Evolutionary conservation across 2,113 vertebrate species (phyloP).

Genomic region (Leptodactylus fuscus): DNA sequence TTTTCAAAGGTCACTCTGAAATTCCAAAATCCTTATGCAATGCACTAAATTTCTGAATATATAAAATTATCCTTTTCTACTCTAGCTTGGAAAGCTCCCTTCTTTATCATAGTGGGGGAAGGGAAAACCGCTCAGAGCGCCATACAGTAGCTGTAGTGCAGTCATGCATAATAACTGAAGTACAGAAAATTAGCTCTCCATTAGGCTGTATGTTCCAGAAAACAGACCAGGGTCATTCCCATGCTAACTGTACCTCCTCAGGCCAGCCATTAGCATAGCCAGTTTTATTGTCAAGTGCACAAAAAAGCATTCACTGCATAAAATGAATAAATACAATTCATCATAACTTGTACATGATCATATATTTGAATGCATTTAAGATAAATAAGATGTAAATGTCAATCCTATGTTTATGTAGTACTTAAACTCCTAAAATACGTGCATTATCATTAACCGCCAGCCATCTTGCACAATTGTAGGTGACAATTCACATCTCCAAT

Average conservation of each 20-base stretch:
- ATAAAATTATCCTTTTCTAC: neutral
- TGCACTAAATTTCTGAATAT: neutral
- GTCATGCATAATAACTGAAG: conserved; percentile 14
- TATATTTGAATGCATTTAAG: neutral
- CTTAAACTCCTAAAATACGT: neutral
- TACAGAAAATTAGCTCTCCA: conserved; percentile 20
- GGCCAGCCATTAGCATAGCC: conserved; percentile 5
- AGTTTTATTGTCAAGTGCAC: neutral
- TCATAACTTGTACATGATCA: neutral
- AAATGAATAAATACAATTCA: neutral
- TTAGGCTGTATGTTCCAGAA: conserved; percentile 12
- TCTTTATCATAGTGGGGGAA: neutral
- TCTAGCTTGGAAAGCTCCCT: neutral
- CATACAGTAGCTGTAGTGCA: conserved; percentile 13
- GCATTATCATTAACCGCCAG: neutral
- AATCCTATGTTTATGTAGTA: neutral
- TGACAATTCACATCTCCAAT: neutral
- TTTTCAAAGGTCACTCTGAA: neutral
- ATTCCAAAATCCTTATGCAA: neutral
- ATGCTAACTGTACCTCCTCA: conserved; percentile 7
- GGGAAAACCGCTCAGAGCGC: neutral
- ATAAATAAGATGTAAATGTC: neutral
- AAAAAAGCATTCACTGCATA: neutral
- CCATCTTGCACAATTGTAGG: too few species aligned
- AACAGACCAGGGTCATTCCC: neutral